A percentile compares a stretch with the other conserved stretches of the same genome.
phyloP scores from a whole-genome alignment of 2,888 invertebrate genomes.

The Tyria jacobaeae region DNA sequence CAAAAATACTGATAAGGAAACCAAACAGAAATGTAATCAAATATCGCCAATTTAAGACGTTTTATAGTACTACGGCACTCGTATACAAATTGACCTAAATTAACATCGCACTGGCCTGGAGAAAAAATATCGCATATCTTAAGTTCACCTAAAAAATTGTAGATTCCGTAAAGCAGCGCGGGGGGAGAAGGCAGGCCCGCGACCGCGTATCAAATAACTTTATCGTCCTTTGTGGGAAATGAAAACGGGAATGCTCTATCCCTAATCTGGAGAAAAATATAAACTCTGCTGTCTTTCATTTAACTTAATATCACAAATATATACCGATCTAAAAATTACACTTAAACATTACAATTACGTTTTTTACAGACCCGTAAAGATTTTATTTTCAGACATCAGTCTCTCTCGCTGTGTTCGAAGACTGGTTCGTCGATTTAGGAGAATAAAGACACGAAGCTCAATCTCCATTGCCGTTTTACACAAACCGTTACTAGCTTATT shows the following conservation, averaged over 20 bases:
- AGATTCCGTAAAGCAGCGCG: conserved; percentile 60
- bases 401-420: no score
- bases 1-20: background rate
- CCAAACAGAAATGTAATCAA: background rate
- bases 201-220: conserved; percentile 78
- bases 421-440: no score
- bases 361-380: no score
- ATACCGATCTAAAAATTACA: no score
- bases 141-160: conserved; percentile 70
- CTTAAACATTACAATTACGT: conserved; percentile 3
- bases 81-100: conserved; percentile 29
- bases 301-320: background rate
- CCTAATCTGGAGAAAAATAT: conserved; percentile 70
- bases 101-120: background rate
- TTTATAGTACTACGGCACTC: conserved; percentile 36
- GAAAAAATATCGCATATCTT: conserved; percentile 49
- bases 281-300: conserved; percentile 51
- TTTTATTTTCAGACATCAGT: no score
- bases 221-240: conserved; percentile 80
- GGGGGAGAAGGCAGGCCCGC: conserved; percentile 36
- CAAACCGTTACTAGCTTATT: no score
- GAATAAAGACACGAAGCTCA: no score
- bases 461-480: no score
- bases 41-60: background rate
- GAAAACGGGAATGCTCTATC: conserved; percentile 77